Percentiles rank a stretch among this genome's conserved stretches.
These are phyloP conservation scores for Encarsia formosa DNA, from an alignment of 2,888 invertebrate species.

Conservation along the genomic window DNA sequence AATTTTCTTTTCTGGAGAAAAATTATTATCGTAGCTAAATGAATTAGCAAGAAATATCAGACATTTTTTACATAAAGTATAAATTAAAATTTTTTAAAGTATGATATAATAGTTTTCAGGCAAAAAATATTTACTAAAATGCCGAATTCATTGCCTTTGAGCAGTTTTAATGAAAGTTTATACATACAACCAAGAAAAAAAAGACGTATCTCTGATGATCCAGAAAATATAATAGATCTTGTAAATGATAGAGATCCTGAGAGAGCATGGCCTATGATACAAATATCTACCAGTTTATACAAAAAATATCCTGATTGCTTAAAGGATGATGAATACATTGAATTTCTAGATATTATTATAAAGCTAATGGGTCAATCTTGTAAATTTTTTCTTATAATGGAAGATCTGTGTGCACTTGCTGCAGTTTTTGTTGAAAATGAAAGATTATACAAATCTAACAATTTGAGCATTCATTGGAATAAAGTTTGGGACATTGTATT, in stretches of 20 bases:
- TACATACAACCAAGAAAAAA: slow-evolving; percentile 38
- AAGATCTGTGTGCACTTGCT: slow-evolving; percentile 46
- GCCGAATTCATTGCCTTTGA: slow-evolving; percentile 10
- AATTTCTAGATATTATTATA: slow-evolving; percentile 48
- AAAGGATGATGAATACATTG: slow-evolving; percentile 42
- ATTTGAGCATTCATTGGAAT: slow-evolving; percentile 41
- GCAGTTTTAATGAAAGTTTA: slow-evolving; percentile 14
- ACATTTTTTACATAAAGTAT: too few species aligned
- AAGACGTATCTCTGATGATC: slow-evolving; percentile 32
- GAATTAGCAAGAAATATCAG: too few species aligned
- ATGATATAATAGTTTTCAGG: slow-evolving; percentile 20
- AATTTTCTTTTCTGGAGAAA: too few species aligned
- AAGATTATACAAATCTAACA: slow-evolving; percentile 28
- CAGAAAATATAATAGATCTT: slow-evolving; percentile 32
- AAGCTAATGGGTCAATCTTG: slow-evolving; percentile 38
- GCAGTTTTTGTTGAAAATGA: slow-evolving; percentile 42
- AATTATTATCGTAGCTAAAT: too few species aligned
- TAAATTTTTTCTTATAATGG: slow-evolving; percentile 43
- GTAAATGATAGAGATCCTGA: slow-evolving; percentile 42
- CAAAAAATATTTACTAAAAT: slow-evolving; percentile 13
- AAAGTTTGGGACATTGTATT: slow-evolving; percentile 49
- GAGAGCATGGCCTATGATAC: slow-evolving; percentile 50
- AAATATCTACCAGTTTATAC: slow-evolving; percentile 46
- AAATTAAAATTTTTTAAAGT: background rate
- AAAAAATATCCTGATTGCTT: slow-evolving; percentile 50